phyloP scores from a whole-genome alignment of 2,888 invertebrate species.

The Phanerotoma sp. region DNA sequence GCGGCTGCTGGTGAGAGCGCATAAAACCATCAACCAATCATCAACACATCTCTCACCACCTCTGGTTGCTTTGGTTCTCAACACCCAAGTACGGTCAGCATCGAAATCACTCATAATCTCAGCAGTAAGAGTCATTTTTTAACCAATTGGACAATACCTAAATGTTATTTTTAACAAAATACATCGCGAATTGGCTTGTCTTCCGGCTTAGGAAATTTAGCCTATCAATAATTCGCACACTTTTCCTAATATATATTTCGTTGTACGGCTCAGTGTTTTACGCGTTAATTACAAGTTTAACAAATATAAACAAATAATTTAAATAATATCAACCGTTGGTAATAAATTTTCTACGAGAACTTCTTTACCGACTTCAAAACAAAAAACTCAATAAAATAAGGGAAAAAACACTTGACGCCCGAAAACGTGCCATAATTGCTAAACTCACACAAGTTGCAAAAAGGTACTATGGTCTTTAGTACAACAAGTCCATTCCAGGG shows the following conservation, averaged over 20 bases:
- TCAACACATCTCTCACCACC: too few species aligned
- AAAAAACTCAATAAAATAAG: background rate
- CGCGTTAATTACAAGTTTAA: too few species aligned
- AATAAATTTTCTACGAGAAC: too few species aligned
- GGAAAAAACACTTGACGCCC: background rate
- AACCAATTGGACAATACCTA: conserved; percentile 1
- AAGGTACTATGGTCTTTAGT: too few species aligned
- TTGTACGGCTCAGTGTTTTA: too few species aligned
- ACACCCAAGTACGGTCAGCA: conserved; percentile 54
- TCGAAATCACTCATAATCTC: conserved; percentile 53
- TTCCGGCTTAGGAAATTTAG: background rate
- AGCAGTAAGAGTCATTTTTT: conserved; percentile 41
- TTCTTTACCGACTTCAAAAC: too few species aligned
- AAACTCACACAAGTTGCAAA: background rate
- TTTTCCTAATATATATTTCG: background rate
- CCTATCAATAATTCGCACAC: conserved; percentile 1
- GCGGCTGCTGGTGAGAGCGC: conserved; percentile 44
- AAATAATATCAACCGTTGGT: too few species aligned
- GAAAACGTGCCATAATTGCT: conserved; percentile 11
- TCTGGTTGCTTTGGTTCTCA: background rate
- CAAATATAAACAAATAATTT: too few species aligned
- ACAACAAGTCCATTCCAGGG: too few species aligned
- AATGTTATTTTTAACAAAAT: background rate
- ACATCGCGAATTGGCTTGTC: background rate
- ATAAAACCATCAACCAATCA: too few species aligned